phyloP scores from a whole-genome alignment of 1,140 invertebrate species.

The Drosophila micromelanica region DNA sequence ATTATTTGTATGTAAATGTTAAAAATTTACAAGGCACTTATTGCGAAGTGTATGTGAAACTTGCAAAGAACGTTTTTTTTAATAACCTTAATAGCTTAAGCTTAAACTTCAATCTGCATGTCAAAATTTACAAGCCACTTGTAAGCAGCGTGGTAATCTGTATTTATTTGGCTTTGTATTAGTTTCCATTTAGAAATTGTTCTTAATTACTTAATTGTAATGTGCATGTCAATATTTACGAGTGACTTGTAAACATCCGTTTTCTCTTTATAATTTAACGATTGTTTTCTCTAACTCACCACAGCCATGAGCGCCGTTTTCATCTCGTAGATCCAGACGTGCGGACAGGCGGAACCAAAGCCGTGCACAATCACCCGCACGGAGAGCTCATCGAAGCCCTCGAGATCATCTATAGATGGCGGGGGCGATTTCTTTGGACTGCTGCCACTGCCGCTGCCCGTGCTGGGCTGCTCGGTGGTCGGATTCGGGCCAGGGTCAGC shows the following conservation, averaged over 20 bases:
- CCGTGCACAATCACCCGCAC: conserved; percentile 97
- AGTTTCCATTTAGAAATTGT: no score
- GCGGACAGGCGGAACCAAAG: conserved; percentile 95
- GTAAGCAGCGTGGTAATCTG: no score
- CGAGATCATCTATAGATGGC: conserved; percentile 69
- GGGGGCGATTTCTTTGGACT: conserved; percentile 47
- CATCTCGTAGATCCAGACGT: conserved; percentile 97
- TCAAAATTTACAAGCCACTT: no score
- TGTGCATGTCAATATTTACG: background rate
- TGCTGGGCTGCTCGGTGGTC: conserved; percentile 43
- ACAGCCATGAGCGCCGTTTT: conserved; percentile 94
- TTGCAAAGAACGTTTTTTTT: no score
- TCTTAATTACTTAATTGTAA: no score
- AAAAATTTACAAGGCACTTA: no score
- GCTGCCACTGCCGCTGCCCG: background rate
- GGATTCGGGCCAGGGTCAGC: background rate
- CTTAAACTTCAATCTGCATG: no score
- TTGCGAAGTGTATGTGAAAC: no score
- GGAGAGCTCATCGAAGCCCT: conserved; percentile 85
- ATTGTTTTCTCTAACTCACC: conserved; percentile 84
- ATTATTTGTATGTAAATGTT: no score
- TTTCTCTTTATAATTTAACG: no score
- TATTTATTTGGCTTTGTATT: no score
- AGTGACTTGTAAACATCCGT: background rate
- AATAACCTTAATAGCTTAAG: no score